These are phyloP conservation scores for Mycetomoellerius zeteki DNA, from an alignment of 1,140 invertebrate genomes.

Conservation along the genomic window DNA sequence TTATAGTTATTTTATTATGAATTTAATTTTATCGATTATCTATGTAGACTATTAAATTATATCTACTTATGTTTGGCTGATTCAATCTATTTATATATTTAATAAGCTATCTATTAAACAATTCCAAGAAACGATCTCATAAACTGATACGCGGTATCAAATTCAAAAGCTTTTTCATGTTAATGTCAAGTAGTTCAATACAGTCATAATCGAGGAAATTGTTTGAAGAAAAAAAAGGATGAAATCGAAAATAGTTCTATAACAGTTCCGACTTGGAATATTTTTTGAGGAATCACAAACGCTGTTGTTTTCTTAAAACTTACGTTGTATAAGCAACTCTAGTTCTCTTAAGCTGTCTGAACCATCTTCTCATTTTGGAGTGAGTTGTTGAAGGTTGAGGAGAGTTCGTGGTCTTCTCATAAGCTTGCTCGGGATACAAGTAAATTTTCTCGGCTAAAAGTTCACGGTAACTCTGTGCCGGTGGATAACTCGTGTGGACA, in stretches of 20 bases:
- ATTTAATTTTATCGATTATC: neutral
- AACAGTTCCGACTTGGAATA: neutral
- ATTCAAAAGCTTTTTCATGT: neutral
- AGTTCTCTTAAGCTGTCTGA: conserved; percentile 40
- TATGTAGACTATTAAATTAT: neutral
- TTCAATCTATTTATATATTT: neutral
- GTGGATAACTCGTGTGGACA: conserved; percentile 38
- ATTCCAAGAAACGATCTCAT: neutral
- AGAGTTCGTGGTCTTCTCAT: conserved; percentile 53
- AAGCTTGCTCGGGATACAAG: conserved; percentile 50
- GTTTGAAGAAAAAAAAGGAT: neutral
- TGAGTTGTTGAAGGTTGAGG: conserved; percentile 47
- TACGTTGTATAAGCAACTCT: conserved; percentile 40
- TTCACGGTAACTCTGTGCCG: conserved; percentile 44
- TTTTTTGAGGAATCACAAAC: conserved; percentile 27
- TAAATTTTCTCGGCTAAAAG: conserved; percentile 61
- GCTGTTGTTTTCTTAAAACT: conserved; percentile 48
- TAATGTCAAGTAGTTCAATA: neutral
- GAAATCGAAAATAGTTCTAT: neutral
- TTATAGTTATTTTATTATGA: neutral
- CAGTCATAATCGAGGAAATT: neutral
- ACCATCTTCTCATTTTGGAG: conserved; percentile 49
- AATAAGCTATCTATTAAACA: neutral
- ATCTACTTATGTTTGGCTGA: neutral
- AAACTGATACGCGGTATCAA: neutral